Evolutionary conservation across 2,888 invertebrate species (phyloP).

Genomic region (Eupithecia inturbata): DNA sequence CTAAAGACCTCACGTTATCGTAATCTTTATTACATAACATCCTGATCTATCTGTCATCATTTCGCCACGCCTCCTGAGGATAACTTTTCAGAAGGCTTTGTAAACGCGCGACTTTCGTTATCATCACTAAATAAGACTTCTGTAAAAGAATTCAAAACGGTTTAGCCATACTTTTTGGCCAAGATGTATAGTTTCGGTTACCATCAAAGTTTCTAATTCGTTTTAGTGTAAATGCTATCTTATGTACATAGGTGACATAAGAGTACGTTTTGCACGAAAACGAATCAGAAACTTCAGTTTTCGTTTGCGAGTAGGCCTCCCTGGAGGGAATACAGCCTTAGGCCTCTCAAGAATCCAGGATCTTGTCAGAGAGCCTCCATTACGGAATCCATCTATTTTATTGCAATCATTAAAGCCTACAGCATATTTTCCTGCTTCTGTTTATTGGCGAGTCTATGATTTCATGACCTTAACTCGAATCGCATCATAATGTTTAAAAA

Average conservation of each 20-base stretch:
- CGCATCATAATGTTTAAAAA: background rate
- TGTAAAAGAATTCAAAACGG: too few species aligned
- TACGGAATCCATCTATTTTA: slow-evolving; percentile 1
- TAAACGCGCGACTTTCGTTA: background rate
- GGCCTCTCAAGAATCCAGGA: background rate
- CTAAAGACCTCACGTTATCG: slow-evolving; percentile 12
- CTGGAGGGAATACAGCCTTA: background rate
- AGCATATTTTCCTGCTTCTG: slow-evolving; percentile 2
- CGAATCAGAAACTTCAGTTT: too few species aligned
- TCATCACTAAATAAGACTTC: background rate
- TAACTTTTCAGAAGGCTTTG: background rate
- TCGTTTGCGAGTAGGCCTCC: too few species aligned
- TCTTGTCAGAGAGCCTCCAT: background rate
- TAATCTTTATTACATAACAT: slow-evolving; percentile 20
- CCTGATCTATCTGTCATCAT: slow-evolving; percentile 15
- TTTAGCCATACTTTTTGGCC: too few species aligned
- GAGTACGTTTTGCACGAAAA: too few species aligned
- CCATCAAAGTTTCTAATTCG: too few species aligned
- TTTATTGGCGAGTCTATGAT: background rate
- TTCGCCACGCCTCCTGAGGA: background rate
- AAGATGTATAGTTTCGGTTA: too few species aligned
- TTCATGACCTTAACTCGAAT: background rate
- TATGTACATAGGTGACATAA: too few species aligned
- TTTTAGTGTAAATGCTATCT: too few species aligned
- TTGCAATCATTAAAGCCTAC: background rate